Base-by-base conservation (phyloP, 1,140 invertebrate genomes). In the Drosophila burlai region DNA sequence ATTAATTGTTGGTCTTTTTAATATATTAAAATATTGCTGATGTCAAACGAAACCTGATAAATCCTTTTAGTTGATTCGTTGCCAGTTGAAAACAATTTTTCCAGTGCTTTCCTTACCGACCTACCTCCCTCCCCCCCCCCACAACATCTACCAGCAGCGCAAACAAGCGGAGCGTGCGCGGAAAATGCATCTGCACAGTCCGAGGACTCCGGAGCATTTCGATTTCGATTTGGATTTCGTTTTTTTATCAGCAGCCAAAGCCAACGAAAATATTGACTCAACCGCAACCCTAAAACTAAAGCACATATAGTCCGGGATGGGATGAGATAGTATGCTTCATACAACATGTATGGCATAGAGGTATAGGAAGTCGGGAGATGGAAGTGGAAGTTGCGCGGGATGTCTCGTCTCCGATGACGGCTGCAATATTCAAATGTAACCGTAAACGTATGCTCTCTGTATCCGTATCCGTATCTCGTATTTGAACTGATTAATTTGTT, bases 401-500 rank as follows among this genome's bases (percentile, higher is more conserved):
- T 62, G 42, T 40, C 54, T 31, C 34, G 57, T 47, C 55, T 50
- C 40, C 24, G 47, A 31, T 46, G 80, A 55, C 78, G 64, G 68
- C 74, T 85, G 78, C 65, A 61, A 57, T 72, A 80, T 83, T 80
- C 76, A 86, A 89, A 83, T 83, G 80, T 69, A 87, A 80, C 71
- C 74, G 65, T 80, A 69, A 73, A 59, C 58, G 58, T 57, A 57
- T 57, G 7, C 36, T 24, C 54, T 40, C 49, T 63, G 73, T 71
- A 55, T 76, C 63, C 82, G 72, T 71, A 54, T 76, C 62, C 83
- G 67, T 89, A 73, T 83, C 84, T 84, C 64, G 26, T 87, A 81
- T 87, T 87, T 89, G 84, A 89, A 81, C 83, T 87, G 83, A 87
- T 87, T 87, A 87, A 89, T 83, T 64, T 87, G 77, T 87, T 87